Conservation (phyloP, 2,888 invertebrate genomes). For the Melangyna quadrimaculata region DNA sequence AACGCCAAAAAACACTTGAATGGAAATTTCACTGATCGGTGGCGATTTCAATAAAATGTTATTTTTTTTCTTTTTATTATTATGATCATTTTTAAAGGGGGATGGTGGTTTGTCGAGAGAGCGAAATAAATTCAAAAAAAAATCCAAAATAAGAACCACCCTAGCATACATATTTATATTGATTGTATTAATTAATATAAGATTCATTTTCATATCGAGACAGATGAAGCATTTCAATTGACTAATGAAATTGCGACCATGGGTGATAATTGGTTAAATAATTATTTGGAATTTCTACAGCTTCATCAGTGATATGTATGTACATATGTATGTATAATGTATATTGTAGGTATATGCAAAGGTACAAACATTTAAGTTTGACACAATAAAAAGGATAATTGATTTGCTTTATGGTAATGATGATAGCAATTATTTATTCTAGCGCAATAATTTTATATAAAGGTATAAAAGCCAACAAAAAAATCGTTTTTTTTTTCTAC, state of each 20-base stretch:
- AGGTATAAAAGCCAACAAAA: background rate
- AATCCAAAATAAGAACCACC: no score
- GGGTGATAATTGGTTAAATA: conserved; percentile 29
- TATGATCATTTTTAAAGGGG: no score
- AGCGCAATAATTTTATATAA: background rate
- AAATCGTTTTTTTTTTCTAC: background rate
- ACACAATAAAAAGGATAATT: conserved; percentile 19
- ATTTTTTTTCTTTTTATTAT: no score
- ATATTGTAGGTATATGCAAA: no score
- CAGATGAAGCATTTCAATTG: conserved; percentile 6
- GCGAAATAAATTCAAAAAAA: no score
- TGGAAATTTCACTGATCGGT: no score
- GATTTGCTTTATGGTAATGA: conserved; percentile 8
- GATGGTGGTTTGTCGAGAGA: no score
- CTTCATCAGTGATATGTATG: background rate
- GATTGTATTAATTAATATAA: conserved; percentile 18
- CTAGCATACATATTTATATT: background rate
- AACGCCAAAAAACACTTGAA: no score
- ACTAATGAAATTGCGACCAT: conserved; percentile 17
- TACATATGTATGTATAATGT: no score
- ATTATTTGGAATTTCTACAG: conserved; percentile 1
- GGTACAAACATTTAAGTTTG: background rate
- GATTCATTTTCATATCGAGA: background rate
- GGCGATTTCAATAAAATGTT: no score
- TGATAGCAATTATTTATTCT: conserved; percentile 19